Conservation (phyloP, 2,888 invertebrate genomes). For the Zygogramma bicolorata region DNA sequence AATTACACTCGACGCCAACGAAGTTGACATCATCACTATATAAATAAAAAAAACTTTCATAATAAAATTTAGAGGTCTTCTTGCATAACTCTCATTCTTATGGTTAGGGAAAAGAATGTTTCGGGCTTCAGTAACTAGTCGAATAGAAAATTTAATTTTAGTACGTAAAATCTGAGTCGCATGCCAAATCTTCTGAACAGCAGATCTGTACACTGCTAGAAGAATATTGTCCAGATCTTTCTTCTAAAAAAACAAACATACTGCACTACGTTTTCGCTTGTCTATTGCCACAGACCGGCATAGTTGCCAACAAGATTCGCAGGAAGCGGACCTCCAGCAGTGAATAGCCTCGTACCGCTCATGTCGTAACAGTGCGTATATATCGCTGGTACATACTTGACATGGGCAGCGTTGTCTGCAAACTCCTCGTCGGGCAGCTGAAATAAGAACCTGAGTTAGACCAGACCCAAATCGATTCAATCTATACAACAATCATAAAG, state of each 20-base stretch:
- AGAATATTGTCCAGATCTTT: neutral
- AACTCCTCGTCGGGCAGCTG: conserved; percentile 89
- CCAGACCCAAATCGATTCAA: neutral
- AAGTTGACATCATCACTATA: too few relatives aligned
- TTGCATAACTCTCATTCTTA: too few relatives aligned
- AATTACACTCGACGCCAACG: too few relatives aligned
- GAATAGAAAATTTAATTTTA: too few relatives aligned
- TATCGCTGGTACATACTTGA: conserved; percentile 92
- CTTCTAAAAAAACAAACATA: neutral
- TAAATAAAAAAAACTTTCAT: too few relatives aligned
- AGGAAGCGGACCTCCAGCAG: conserved; percentile 95
- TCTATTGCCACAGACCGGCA: conserved; percentile 92
- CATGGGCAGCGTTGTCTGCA: conserved; percentile 85
- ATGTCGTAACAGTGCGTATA: conserved; percentile 97
- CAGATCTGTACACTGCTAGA: too few relatives aligned
- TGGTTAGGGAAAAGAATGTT: too few relatives aligned
- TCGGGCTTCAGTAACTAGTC: too few relatives aligned
- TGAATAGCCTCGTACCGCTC: conserved; percentile 91
- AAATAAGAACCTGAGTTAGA: conserved; percentile 39
- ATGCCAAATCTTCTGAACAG: too few relatives aligned
- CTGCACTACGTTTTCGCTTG: neutral
- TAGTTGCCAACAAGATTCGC: conserved; percentile 94
- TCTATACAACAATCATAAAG: too few relatives aligned
- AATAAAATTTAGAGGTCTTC: too few relatives aligned
- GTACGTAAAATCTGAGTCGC: too few relatives aligned